phyloP scores from a whole-genome alignment of 2,113 vertebrate genomes.

The Nyctereutes procyonoides region DNA sequence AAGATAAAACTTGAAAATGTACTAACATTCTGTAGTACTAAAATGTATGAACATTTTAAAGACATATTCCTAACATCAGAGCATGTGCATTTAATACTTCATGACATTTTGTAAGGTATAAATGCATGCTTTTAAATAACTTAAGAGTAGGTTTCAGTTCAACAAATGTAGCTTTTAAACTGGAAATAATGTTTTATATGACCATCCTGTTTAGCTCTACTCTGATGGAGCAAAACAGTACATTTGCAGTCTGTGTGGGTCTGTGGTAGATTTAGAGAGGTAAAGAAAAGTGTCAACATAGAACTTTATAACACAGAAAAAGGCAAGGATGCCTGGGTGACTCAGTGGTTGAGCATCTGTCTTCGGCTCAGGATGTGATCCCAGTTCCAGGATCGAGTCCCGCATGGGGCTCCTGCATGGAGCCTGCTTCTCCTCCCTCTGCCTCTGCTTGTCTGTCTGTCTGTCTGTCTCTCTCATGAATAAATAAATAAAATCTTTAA shows the following conservation, averaged over 20 bases:
- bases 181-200: slow-evolving; percentile 13
- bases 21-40: background rate
- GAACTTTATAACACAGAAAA: background rate
- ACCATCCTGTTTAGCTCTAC: background rate
- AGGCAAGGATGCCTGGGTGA: background rate
- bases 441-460: too few relatives aligned
- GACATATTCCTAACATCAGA: background rate
- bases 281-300: background rate
- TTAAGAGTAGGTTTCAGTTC: background rate
- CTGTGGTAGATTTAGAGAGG: background rate
- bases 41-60: background rate
- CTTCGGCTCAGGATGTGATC: too few relatives aligned
- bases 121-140: slow-evolving; percentile 1
- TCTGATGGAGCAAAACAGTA: background rate
- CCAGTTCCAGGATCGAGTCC: too few relatives aligned
- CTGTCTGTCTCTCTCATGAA: too few relatives aligned
- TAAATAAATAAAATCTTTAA: too few relatives aligned
- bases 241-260: background rate
- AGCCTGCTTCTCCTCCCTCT: too few relatives aligned
- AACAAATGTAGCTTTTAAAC: background rate
- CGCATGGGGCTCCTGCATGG: too few relatives aligned
- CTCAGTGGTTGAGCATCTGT: too few relatives aligned
- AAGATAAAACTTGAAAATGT: slow-evolving; percentile 39
- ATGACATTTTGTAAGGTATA: background rate
- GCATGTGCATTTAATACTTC: background rate